Conservation (phyloP, 2,113 vertebrate species). For the Chaetura pelagica region DNA sequence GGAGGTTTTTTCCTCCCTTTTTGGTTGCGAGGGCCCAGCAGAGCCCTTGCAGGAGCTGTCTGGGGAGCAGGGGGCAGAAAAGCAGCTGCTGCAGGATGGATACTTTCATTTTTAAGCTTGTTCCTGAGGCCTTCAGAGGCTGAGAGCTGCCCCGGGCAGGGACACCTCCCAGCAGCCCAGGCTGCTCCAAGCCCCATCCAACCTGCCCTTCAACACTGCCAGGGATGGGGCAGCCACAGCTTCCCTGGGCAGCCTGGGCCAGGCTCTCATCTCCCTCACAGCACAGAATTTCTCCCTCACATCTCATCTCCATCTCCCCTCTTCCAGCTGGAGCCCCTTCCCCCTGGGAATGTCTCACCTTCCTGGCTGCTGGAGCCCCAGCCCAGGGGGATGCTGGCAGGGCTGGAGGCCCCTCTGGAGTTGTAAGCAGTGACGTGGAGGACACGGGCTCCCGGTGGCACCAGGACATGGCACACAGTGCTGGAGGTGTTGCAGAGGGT, state of each 20-base stretch:
- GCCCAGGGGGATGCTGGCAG: not conserved
- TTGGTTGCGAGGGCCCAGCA: not conserved
- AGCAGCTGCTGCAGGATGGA: not conserved
- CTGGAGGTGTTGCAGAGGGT: not conserved
- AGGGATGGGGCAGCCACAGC: no score
- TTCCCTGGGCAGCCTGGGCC: no score
- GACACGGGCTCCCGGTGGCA: not conserved
- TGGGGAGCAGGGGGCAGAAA: not conserved
- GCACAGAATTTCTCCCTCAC: no score
- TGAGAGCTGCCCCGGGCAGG: no score
- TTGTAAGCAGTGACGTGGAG: slow-evolving; percentile 61
- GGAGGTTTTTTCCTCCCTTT: not conserved
- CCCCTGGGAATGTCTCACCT: not conserved
- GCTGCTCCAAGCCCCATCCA: no score
- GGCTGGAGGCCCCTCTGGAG: slow-evolving; percentile 50
- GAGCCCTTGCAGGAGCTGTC: not conserved
- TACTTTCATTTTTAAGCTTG: not conserved
- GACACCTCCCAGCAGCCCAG: no score
- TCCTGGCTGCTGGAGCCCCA: accelerated
- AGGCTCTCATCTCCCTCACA: no score
- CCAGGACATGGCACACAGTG: not conserved
- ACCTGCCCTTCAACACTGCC: no score
- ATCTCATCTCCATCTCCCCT: no score
- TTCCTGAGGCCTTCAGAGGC: not conserved
- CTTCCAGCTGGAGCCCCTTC: no score